phyloP scores from a whole-genome alignment of 2,888 invertebrate genomes.

The Trichogramma evanescens region DNA sequence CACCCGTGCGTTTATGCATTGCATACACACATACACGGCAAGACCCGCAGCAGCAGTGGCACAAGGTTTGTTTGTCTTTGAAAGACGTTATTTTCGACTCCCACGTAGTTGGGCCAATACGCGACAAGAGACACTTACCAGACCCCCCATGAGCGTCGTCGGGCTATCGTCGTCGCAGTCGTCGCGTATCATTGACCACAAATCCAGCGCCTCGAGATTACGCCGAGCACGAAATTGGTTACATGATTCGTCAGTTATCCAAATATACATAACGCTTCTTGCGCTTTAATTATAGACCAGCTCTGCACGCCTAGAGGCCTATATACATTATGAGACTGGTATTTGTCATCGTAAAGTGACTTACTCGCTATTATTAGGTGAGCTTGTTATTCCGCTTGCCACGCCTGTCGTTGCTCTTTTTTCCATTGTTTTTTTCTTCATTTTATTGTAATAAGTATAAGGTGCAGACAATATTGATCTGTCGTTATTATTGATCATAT shows the following conservation, averaged over 20 bases:
- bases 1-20: neutral
- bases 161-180: neutral
- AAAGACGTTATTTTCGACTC: conserved; percentile 32
- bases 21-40: too few relatives aligned
- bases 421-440: too few relatives aligned
- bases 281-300: conserved; percentile 14
- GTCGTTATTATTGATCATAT: too few relatives aligned
- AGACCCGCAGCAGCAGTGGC: neutral
- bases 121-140: conserved; percentile 43
- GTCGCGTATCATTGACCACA: conserved; percentile 20
- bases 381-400: too few relatives aligned
- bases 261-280: conserved; percentile 15
- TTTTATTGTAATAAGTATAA: too few relatives aligned
- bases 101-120: conserved; percentile 16
- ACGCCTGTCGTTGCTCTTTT: too few relatives aligned
- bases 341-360: too few relatives aligned
- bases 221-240: conserved; percentile 15
- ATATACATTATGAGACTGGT: too few relatives aligned
- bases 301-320: too few relatives aligned
- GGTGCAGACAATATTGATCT: too few relatives aligned
- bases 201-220: conserved; percentile 19
- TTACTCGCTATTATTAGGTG: too few relatives aligned
- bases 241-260: conserved; percentile 15
- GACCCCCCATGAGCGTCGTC: conserved; percentile 30
- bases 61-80: conserved; percentile 34